Base-by-base conservation (phyloP, 2,888 invertebrate species). In the Ectropis crepuscularia region DNA sequence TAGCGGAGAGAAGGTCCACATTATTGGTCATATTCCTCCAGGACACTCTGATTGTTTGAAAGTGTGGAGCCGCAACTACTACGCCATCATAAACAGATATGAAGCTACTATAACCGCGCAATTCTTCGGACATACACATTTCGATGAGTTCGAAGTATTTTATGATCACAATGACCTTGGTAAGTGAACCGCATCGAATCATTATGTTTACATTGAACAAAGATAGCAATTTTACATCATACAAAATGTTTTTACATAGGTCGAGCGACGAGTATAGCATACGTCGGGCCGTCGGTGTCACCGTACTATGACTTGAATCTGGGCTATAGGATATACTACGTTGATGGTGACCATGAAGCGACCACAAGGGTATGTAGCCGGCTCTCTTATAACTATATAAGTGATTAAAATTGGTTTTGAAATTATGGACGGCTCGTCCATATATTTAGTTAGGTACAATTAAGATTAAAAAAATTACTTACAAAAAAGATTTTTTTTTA, bases 21-120 rank as follows among this genome's bases (percentile, higher is more conserved):
- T 99, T n/a, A 96, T 99, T 58, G 98, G 98, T 0, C 99, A 99
- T 83, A 98, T 99, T 75, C 98, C 98, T 0, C 99, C 99, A 0
- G 98, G 99, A 5, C 97, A 97, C 80, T 96, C 96, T 0, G 98
- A 98, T 84, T 99, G 99, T 79, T 89, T 99, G 42, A 98, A 98
- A 90, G 96, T 98, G 5, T 99, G 99, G 98, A 98, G 98, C 6
- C 95, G 98, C 71, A 99, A 99, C 88, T 98, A 97, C 84, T 98
- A 98, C 79, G 95, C 96, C 50, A 97, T 98, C 61, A 95, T 98
- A 57, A 96, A 97, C 74, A 94, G 98, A 76, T 99, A 97, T 82
- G 98, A 98, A 86, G 94, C 96, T 37, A 98, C 97, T 0, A 97
- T 98, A 62, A 95, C 96, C 0, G 97, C 97, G 2, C 98, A 98